These are phyloP conservation scores for Florisuga fusca DNA, from an alignment of 2,797 vertebrate species.

Conservation along the genomic window DNA sequence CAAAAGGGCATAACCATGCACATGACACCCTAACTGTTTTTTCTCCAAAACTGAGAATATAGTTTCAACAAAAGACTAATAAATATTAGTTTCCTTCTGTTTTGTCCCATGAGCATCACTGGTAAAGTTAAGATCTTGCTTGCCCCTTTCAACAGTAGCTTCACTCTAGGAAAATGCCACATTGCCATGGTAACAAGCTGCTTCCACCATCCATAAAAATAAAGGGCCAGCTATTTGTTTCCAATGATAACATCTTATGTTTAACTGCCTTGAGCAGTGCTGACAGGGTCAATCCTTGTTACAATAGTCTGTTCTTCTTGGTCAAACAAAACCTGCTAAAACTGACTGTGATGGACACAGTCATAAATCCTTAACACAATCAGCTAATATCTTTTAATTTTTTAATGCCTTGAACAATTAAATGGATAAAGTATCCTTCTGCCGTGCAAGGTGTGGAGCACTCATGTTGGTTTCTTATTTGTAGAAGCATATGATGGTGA, in stretches of 20 bases:
- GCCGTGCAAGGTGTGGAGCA: neutral
- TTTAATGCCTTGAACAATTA: neutral
- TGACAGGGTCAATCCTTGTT: conserved; percentile 37
- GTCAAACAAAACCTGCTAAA: conserved; percentile 37
- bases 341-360: neutral
- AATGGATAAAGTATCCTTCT: neutral
- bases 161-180: conserved; percentile 11
- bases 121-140: conserved; percentile 45
- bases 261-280: conserved; percentile 23
- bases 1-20: neutral
- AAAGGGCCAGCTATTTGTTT: conserved; percentile 50
- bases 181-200: conserved; percentile 37
- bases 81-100: neutral
- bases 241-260: conserved; percentile 29
- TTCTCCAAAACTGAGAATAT: neutral
- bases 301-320: neutral
- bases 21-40: neutral
- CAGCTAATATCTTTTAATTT: neutral
- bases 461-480: neutral
- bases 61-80: neutral
- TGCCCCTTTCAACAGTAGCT: conserved; percentile 22
- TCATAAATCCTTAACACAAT: conserved; percentile 10
- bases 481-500: neutral
- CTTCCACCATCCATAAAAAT: conserved; percentile 42
- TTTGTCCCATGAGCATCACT: neutral